Base-by-base conservation (phyloP, 2,888 invertebrate species). In the Tineola bisselliella region DNA sequence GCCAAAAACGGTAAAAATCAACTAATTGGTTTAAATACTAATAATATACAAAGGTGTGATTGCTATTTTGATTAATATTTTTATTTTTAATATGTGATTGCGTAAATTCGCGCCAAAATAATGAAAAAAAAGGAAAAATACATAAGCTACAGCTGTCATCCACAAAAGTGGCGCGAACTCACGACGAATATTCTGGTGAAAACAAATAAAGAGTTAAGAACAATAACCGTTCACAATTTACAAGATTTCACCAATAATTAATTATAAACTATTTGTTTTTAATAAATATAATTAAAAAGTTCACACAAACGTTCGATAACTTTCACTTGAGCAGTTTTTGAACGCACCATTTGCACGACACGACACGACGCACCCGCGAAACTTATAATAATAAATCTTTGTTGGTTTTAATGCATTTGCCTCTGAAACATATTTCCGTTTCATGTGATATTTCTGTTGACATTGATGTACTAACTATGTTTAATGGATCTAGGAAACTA, bases 341-440 rank as follows among this genome's bases (percentile, higher is more conserved):
- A 77, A 61, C 17, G 76, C 79, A 81, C 76, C 74, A 71, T 68
- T 66, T 61, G 6, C 19, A 25, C 17, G 1, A 18, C 54, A 54
- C 54, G 44, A 64, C 3, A 6, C 54, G 17, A 10, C 52, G 12
- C n/a, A n/a, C n/a, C n/a, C n/a, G 52, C 43, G 5, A 52, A 62
- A 62, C 38, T 1, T 62, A 63, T 74, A 83, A 84, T 76, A 79
- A 73, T 61, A 79, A 66, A 66, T 81, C 74, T 68, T 81, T 88
- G 64, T 69, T 84, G 38, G 90, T 89, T 81, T 94, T 94, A 64
- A 95, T 90, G 76, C 95, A 95, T 71, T 92, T 91, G 12, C 95
- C 95, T 73, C 93, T 90, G 76, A 93, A 95, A 73, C 95, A 95
- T 64, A 95, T 95, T 82, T 95, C 95, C 38, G 95, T 95, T 89